Evolutionary conservation across 2,888 invertebrate species (phyloP), one percentile per base, ranked within the genome.

Genomic region (Andricus curvator): DNA sequence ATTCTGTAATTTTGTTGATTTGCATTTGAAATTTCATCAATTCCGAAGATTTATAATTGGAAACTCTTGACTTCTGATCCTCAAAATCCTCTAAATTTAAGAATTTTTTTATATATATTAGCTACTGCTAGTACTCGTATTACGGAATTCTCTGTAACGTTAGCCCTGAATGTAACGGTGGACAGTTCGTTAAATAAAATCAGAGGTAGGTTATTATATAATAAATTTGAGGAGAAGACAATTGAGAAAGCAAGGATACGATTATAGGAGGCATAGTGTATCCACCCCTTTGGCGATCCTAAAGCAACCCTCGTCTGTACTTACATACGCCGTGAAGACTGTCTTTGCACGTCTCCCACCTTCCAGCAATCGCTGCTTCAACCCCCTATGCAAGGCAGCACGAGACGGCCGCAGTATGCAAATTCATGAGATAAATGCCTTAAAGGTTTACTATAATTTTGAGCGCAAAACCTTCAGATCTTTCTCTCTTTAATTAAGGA

Each of bases 361-460:
- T 37, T 83, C 78, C 80, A 81, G 81, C 78, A 78, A 81, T 78
- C 81, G 82, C 78, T 68, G 81, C 80, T 80, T 80, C 82, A 81
- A 80, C 83, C 83, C 83, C 88, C 88, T 88, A 88, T 86, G 86
- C 85, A 85, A 87, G 86, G 87, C 86, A 87, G 87, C 84, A 83
- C 85, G 84, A 82, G 84, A 87, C 90, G 92, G 92, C 92, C 92
- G 92, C 92, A 92, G 92, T 92, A 92, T 92, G 92, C 92, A 92
- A 92, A 92, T 92, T 92, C 90, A 90, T 89, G 91, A 92, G 92
- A 92, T 91, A 92, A 92, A 92, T 92, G 92, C 91, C 90, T 89
- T 90, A 92, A 92, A 92, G 90, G 92, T 92, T 92, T 91, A 91
- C 92, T 92, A 92, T 92, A 91, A 91, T 88, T 90, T 91, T 92